Evolutionary conservation across 2,113 vertebrate genomes (phyloP).

Genomic region (Cromileptes altivelis): DNA sequence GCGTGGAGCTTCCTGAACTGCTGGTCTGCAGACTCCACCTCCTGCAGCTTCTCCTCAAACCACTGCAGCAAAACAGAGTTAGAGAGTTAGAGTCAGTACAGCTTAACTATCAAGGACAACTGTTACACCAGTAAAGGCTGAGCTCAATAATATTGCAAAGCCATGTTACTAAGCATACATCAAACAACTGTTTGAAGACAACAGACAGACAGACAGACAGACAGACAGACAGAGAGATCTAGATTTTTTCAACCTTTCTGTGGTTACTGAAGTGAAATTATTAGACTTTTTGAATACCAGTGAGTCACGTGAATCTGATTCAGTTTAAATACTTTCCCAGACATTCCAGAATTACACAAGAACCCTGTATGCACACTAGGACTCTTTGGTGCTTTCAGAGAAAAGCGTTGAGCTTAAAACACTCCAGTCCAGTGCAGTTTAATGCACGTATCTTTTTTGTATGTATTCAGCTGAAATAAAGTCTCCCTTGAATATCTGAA

Average conservation of each 20-base stretch:
- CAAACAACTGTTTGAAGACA: neutral
- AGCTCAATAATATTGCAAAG: neutral
- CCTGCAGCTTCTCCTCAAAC: slow-evolving; percentile 99
- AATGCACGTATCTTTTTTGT: neutral
- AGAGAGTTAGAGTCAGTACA: too few relatives aligned
- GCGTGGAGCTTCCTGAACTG: slow-evolving; percentile 93
- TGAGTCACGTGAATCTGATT: neutral
- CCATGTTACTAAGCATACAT: neutral
- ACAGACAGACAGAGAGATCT: too few relatives aligned
- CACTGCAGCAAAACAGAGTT: slow-evolving; percentile 85
- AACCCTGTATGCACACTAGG: too few relatives aligned
- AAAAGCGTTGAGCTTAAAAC: neutral
- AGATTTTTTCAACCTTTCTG: too few relatives aligned
- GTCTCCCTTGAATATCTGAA: neutral
- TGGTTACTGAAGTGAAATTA: too few relatives aligned
- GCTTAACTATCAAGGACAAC: too few relatives aligned
- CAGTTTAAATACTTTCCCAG: neutral
- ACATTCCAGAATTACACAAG: neutral
- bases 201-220: too few relatives aligned
- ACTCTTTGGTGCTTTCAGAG: neutral
- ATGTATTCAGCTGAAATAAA: neutral
- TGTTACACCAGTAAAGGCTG: neutral
- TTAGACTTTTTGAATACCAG: too few relatives aligned
- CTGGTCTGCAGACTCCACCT: slow-evolving; percentile 96
- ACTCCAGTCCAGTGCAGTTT: neutral